These are phyloP conservation scores for Drosophila ficusphila DNA, from an alignment of 1,140 invertebrate genomes.

Conservation along the genomic window DNA sequence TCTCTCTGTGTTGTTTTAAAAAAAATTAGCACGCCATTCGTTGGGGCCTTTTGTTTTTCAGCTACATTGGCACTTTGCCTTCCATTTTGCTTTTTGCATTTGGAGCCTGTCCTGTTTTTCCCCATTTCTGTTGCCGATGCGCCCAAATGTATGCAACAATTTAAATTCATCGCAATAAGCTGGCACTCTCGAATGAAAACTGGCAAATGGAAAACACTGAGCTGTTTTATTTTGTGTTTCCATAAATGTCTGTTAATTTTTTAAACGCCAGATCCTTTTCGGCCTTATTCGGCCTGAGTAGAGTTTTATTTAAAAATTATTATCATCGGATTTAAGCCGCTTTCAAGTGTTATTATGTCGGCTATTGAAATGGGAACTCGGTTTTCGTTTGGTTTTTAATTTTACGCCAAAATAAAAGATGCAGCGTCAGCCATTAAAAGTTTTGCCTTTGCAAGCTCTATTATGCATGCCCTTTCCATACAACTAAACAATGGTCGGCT, in stretches of 20 bases:
- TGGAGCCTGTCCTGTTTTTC: conserved; percentile 7
- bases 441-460: conserved; percentile 8
- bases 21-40: conserved; percentile 76
- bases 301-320: conserved; percentile 34
- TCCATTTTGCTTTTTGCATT: conserved; percentile 36
- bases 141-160: conserved; percentile 75
- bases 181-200: conserved; percentile 47
- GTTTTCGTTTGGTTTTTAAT: conserved; percentile 18
- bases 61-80: conserved; percentile 33
- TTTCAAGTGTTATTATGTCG: conserved; percentile 48
- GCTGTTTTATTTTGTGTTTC: conserved; percentile 34
- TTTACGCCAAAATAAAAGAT: conserved; percentile 13
- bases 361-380: conserved; percentile 9
- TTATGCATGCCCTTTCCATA: conserved; percentile 9
- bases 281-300: conserved; percentile 5
- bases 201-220: conserved; percentile 40
- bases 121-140: conserved; percentile 23
- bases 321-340: conserved; percentile 42
- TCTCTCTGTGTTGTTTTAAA: conserved; percentile 2
- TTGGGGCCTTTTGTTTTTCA: conserved; percentile 67
- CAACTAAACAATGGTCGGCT: conserved; percentile 30
- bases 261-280: conserved; percentile 36
- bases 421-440: conserved; percentile 30
- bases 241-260: conserved; percentile 72
- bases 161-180: conserved; percentile 81